Evolutionary conservation across 2,113 vertebrate genomes (phyloP).

Genomic region (Heteronetta atricapilla): DNA sequence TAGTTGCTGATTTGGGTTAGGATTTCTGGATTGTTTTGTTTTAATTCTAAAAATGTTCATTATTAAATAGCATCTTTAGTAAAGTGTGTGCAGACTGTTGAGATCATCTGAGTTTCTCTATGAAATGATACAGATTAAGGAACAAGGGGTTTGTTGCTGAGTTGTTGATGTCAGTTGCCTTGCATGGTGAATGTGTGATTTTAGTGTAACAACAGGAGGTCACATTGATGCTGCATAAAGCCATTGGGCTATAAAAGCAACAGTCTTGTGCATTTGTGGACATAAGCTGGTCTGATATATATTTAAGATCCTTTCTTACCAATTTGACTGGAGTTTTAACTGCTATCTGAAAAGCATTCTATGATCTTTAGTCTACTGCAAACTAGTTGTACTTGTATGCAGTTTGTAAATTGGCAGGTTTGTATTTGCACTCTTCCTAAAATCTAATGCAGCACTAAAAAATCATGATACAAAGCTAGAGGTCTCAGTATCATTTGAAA

Average conservation of each 20-base stretch:
- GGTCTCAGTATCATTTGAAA: not conserved
- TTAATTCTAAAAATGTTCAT: not conserved
- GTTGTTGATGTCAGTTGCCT: too few relatives aligned
- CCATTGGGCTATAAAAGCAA: not conserved
- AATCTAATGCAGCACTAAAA: not conserved
- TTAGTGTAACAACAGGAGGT: not conserved
- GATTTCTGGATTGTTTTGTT: not conserved
- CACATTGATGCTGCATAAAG: not conserved
- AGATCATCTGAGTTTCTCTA: not conserved
- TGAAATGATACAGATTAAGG: not conserved
- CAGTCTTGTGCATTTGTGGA: not conserved
- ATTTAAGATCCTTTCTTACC: not conserved
- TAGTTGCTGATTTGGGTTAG: not conserved
- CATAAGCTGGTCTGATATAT: not conserved
- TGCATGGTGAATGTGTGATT: not conserved
- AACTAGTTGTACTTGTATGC: not conserved
- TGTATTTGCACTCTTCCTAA: not conserved
- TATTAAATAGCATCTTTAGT: not conserved
- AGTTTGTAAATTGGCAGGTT: not conserved
- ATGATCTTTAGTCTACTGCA: not conserved
- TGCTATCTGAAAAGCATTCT: not conserved
- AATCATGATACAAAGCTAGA: not conserved
- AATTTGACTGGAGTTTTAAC: not conserved
- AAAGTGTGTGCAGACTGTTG: not conserved
- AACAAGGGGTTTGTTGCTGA: not conserved